Evolutionary conservation across 2,888 invertebrate genomes (phyloP).

Genomic region (Junonia oenone): DNA sequence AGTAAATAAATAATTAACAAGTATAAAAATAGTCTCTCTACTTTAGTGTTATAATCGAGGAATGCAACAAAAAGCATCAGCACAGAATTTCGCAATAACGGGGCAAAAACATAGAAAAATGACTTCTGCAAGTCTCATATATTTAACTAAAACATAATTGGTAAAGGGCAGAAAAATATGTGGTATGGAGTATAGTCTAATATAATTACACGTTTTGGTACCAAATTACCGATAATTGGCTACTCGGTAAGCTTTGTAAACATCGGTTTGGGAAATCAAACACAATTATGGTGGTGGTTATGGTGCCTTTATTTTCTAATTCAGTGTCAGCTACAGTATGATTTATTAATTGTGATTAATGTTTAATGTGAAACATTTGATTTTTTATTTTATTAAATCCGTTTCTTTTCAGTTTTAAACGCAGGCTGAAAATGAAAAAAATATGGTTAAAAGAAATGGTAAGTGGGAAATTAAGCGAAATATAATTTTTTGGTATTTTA

Average conservation of each 20-base stretch:
- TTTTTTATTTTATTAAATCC: not conserved
- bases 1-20: too few relatives aligned
- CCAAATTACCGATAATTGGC: constrained; percentile 16
- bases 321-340: constrained; percentile 1
- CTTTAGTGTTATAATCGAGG: too few relatives aligned
- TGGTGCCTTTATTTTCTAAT: constrained; percentile 16
- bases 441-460: too few relatives aligned
- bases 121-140: too few relatives aligned
- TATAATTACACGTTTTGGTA: constrained; percentile 9
- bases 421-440: constrained; percentile 22
- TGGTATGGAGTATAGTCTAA: too few relatives aligned
- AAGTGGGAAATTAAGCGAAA: too few relatives aligned
- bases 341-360: not conserved
- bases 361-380: not conserved
- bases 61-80: too few relatives aligned
- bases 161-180: too few relatives aligned
- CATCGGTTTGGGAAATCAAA: constrained; percentile 26
- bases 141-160: too few relatives aligned
- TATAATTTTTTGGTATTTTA: constrained; percentile 16
- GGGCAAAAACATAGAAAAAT: too few relatives aligned
- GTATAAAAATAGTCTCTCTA: too few relatives aligned
- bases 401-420: constrained; percentile 18
- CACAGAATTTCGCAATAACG: too few relatives aligned
- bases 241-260: constrained; percentile 17
- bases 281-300: constrained; percentile 19